These are phyloP conservation scores for Latrodectus elegans DNA, from an alignment of 2,888 invertebrate genomes.

Conservation along the genomic window DNA sequence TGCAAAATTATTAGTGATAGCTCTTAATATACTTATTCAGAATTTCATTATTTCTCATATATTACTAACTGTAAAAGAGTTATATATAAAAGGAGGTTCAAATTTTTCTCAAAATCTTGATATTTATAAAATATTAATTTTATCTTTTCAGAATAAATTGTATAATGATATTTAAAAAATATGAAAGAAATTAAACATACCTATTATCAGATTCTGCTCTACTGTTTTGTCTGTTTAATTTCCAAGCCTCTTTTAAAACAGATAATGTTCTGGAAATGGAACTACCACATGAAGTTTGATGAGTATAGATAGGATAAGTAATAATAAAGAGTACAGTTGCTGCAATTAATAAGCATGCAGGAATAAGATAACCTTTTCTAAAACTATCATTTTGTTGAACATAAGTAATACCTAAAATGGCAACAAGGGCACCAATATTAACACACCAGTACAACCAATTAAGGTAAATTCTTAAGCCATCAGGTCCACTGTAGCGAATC, in stretches of 20 bases:
- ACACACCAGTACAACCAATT: conserved; percentile 76
- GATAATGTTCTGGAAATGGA: conserved; percentile 75
- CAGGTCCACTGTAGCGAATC: conserved; percentile 73
- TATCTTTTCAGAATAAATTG: too few species aligned
- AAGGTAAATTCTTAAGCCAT: conserved; percentile 55
- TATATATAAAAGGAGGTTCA: too few species aligned
- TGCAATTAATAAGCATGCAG: conserved; percentile 73
- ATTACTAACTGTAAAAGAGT: too few species aligned
- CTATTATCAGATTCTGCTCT: conserved; percentile 3
- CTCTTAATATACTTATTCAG: too few species aligned
- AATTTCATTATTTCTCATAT: too few species aligned
- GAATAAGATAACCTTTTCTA: conserved; percentile 75
- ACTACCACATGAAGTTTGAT: conserved; percentile 75
- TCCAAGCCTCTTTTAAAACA: conserved; percentile 74
- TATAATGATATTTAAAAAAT: neutral
- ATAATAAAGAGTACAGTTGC: conserved; percentile 74
- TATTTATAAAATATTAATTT: too few species aligned
- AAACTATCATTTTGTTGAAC: conserved; percentile 76
- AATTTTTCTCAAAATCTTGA: too few species aligned
- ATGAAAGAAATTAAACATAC: conserved; percentile 6
- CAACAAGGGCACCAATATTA: conserved; percentile 76
- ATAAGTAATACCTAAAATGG: conserved; percentile 75
- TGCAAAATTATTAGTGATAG: too few species aligned
- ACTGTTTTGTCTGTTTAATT: conserved; percentile 42
- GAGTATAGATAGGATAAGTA: conserved; percentile 74